Evolutionary conservation across 2,797 vertebrate species (phyloP), one percentile per base, ranked within the genome.

Genomic region (Dendrocincla fuliginosa): DNA sequence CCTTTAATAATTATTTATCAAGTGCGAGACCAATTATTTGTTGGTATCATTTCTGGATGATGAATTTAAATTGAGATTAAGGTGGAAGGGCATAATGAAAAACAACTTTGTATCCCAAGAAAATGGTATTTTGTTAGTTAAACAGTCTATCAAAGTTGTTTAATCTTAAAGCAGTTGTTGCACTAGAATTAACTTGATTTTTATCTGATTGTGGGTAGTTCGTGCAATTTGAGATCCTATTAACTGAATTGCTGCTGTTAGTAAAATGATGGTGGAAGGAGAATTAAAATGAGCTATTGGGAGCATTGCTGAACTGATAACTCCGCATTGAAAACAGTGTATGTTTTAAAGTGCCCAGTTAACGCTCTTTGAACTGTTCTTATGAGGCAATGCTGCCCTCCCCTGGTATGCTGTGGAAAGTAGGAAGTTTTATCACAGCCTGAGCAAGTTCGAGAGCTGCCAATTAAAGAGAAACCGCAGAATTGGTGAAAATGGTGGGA

Each of bases 301-400:
- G 79, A 87, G 32, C 64, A 20, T 16, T 83, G 60, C 50, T 81
- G 75, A 89, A 56, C 46, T 0, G 2, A 1, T 87, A 84, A 86
- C 55, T 93, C 69, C 39, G 16, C 55, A 17, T 19, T 44, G 68
- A 63, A 83, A 84, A 25, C 1, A 55, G 35, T 5, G 35, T 13
- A 0, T 44, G 15, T 87, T 91, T 84, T 47, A 47, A 85, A 73
- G n/a, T 24, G 44, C 9, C 5, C n/a, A 4, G 22, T 24, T 22
- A 53, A 30, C 5, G 4, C 24, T 16, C 0, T 59, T 33, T 22
- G 35, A 68, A 4, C 33, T 37, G 37, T 24, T 94, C 76, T 47
- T 67, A 32, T 47, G 50, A 69, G 60, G 77, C 93, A 91, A 92
- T 92, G 73, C 88, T 96, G 97, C 95, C 96, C 96, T 96, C 97